Conservation (phyloP, 2,888 invertebrate genomes). For the Patella caerulea region DNA sequence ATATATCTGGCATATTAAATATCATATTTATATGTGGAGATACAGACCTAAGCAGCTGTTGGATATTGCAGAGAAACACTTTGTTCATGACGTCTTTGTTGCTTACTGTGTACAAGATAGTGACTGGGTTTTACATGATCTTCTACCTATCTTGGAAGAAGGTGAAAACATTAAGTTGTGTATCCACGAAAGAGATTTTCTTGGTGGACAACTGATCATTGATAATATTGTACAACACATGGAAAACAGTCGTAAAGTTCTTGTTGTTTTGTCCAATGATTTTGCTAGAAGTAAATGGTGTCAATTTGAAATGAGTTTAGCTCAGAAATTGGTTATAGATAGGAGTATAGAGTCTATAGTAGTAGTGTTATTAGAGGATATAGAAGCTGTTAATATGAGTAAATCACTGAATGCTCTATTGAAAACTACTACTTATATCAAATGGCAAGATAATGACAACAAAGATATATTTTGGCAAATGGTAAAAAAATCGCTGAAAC, state of each 20-base stretch:
- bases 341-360: constrained; percentile 77
- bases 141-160: constrained; percentile 78
- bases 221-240: constrained; percentile 82
- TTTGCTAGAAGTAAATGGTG: constrained; percentile 82
- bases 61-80: neutral
- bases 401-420: constrained; percentile 79
- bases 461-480: no score
- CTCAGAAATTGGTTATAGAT: constrained; percentile 75
- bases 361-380: constrained; percentile 78
- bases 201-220: constrained; percentile 79
- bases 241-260: constrained; percentile 78
- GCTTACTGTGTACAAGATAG: constrained; percentile 80
- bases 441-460: constrained; percentile 73
- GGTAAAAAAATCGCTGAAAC: no score
- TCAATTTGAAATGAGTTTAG: constrained; percentile 81
- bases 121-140: constrained; percentile 78
- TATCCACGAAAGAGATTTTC: constrained; percentile 81
- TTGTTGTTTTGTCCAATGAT: constrained; percentile 78
- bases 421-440: constrained; percentile 80
- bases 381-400: constrained; percentile 77
- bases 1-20: neutral
- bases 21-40: constrained; percentile 1
- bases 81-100: constrained; percentile 79
- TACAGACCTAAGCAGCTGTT: constrained; percentile 40
- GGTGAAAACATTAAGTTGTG: constrained; percentile 74